Base-by-base conservation (phyloP, 30 jellyfish, hydroid and myxozoan genomes). In the Mastigias papua region DNA sequence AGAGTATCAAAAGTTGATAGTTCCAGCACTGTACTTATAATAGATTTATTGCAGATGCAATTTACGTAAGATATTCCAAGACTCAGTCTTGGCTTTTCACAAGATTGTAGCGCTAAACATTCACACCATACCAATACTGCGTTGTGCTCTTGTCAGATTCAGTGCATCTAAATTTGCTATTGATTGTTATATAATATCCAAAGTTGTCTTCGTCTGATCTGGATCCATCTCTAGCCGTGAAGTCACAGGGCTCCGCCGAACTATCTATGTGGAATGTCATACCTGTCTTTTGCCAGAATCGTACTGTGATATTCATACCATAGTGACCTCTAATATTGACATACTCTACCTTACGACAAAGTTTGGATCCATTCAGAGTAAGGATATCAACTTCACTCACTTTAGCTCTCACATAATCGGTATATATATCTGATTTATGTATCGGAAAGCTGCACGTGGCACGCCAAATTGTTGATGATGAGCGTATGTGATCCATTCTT, bases 371-470 rank as follows among this genome's bases (percentile, higher is more conserved):
- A n/a, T n/a, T 2, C 22, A 19, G 49, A 10, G 74, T 48, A 30
- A 48, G 22, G 1, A 75, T 10, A 30, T 75, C 86, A 8, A 75
- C 21, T 0, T 75, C 86, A 0, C 23, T 35, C n/a, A 75, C 27
- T 32, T 26, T n/a, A 0, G 58, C 86, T 75, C 86, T 75, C 1
- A 75, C 48, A 22, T 75, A 75, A 31, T 75, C 86, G 22, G 23
- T 50, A 11, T 7, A 48, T n/a, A 73, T 37, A 17, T 51, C 25
- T 16, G 29, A 4, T 10, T 60, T 17, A 15, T 50, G 1, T 20
- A 30, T 1, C 7, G 58, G 73, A 21, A 48, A 48, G 54, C 66
- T 75, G 74, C 86, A 75, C 33, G 86, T 75, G 4, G 86, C 75
- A 48, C 86, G 32, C 86, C 86, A 75, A 2, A 37, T 28, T 1